Conservation (phyloP, 2,797 vertebrate species). For the Leptoclinus maculatus region DNA sequence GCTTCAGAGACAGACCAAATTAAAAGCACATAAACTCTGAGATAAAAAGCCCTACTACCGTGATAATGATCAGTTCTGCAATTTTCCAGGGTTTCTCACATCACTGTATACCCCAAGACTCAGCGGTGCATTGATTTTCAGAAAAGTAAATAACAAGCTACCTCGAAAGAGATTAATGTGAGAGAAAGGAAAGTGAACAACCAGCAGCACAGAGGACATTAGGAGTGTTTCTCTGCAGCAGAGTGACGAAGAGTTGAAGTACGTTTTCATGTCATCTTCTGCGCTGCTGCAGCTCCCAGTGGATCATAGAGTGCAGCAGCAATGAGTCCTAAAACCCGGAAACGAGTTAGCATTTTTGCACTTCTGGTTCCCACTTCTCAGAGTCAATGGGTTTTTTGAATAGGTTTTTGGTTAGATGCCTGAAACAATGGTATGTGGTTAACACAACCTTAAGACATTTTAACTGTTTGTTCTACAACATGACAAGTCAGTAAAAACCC, state of each 20-base stretch:
- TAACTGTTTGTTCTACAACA: background rate
- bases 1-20: slow-evolving; percentile 51
- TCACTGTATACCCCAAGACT: slow-evolving; percentile 6
- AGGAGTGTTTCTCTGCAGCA: slow-evolving; percentile 15
- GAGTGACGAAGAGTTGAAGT: slow-evolving; percentile 13
- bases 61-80: slow-evolving; percentile 52
- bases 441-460: background rate
- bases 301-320: slow-evolving; percentile 5
- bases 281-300: background rate
- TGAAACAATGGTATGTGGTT: background rate
- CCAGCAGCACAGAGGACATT: slow-evolving; percentile 2
- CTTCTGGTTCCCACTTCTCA: background rate
- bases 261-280: slow-evolving; percentile 8
- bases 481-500: background rate
- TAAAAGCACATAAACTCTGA: slow-evolving; percentile 52
- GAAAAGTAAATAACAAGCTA: slow-evolving; percentile 43
- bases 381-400: background rate
- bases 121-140: slow-evolving; percentile 40
- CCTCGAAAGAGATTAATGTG: slow-evolving; percentile 1
- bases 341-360: background rate
- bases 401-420: background rate
- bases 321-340: background rate
- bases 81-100: slow-evolving; percentile 46
- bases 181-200: slow-evolving; percentile 16
- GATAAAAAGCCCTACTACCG: slow-evolving; percentile 40